Evolutionary conservation across 2,888 invertebrate genomes (phyloP), one percentile per base, ranked within the genome.

Genomic region (Endotricha flammealis): DNA sequence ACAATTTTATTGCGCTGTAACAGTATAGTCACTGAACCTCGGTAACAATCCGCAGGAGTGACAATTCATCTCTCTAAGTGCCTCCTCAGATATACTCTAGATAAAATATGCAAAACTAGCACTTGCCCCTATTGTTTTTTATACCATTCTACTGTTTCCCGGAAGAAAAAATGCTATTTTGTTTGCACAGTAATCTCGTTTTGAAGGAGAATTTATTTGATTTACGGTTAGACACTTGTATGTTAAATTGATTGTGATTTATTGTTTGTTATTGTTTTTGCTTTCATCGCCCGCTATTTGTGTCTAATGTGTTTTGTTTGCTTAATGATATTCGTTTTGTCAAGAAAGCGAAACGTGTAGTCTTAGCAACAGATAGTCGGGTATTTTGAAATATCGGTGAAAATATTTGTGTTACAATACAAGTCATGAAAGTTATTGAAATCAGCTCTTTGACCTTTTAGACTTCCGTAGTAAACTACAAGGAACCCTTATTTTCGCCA

Each of bases 1-100:
- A 45, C 5, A 25, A 25, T 27, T 17, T 27, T 25, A 22, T 22
- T 28, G 9, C 22, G 8, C 22, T 9, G 12, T n/a, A 12, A 3
- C 10, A 10, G 12, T 12, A 9, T 34, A 9, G 14, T 9, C 13
- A 24, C 24, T 29, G 5, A 30, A 36, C 40, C 43, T 41, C 47
- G 41, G 50, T 71, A 73, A 75, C 72, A 75, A 79, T 78, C 60
- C 65, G 50, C 59, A 53, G 54, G 58, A 80, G 77, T 76, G 75
- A 75, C 77, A 67, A 79, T 80, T 79, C 77, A 80, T 82, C 74
- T 75, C 59, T 60, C 45, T 70, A 63, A 78, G 73, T 72, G 74
- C 64, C 50, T 52, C 49, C 58, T 52, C 55, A 48, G 53, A 52
- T 45, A 42, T 59, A 46, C 44, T 36, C 44, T 48, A 55, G 53